A percentile compares a stretch with the other conserved stretches of the same genome.
These are phyloP conservation scores for Todiramphus chloris DNA, from an alignment of 2,113 vertebrate genomes.

Conservation along the genomic window DNA sequence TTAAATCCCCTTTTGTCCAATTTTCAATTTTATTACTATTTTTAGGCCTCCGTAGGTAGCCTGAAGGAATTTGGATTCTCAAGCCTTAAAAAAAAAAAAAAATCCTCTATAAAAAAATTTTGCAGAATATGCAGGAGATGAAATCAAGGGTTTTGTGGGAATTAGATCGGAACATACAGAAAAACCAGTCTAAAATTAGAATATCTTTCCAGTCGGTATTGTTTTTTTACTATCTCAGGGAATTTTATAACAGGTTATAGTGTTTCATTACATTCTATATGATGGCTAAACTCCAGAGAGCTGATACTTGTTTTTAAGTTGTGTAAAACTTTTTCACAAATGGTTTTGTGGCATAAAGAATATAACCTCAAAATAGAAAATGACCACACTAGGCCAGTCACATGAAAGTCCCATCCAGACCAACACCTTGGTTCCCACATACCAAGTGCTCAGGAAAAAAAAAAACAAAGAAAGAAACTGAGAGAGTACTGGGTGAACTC, in stretches of 20 bases:
- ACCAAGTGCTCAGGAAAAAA: background rate
- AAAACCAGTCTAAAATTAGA: constrained; percentile 22
- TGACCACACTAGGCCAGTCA: background rate
- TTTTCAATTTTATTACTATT: constrained; percentile 14
- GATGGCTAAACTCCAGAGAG: constrained; percentile 7
- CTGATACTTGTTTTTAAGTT: background rate
- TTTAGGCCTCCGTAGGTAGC: constrained; percentile 27
- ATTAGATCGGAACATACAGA: background rate
- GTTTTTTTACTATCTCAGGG: constrained; percentile 1
- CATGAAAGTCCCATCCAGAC: background rate
- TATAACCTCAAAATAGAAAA: background rate
- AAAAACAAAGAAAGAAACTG: background rate
- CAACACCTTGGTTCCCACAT: background rate
- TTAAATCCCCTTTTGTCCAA: constrained; percentile 22
- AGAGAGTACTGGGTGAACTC: background rate
- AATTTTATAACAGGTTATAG: background rate
- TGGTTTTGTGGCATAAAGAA: background rate
- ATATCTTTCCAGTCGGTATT: background rate
- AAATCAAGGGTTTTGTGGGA: background rate
- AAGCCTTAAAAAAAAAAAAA: background rate
- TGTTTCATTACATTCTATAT: background rate
- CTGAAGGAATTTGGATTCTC: constrained; percentile 11
- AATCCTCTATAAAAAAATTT: background rate
- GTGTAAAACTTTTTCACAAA: background rate
- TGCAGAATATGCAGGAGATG: background rate